Percentiles rank a stretch among this genome's conserved stretches.
phyloP scores from a whole-genome alignment of 2,888 invertebrate species.

The Didymodactylos carnosus region DNA sequence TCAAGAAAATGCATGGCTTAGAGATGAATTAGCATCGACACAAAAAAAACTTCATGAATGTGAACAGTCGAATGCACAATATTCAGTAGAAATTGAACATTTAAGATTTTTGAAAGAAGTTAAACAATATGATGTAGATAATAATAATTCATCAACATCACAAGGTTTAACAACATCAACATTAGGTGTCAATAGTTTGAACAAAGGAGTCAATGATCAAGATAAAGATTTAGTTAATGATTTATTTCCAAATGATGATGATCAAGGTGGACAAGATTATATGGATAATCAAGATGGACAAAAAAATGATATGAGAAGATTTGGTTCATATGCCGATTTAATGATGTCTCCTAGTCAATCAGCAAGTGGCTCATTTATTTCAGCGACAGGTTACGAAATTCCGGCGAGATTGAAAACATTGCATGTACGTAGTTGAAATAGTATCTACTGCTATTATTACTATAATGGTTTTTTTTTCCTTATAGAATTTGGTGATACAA shows the following conservation, averaged over 20 bases:
- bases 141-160: background rate
- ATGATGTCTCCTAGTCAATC: background rate
- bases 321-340: conserved; percentile 8
- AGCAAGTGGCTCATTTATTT: background rate
- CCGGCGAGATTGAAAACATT: conserved; percentile 87
- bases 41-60: conserved; percentile 79
- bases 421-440: no score
- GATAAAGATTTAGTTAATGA: background rate
- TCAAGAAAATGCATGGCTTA: conserved; percentile 96
- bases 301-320: background rate
- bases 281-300: background rate
- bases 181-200: no score
- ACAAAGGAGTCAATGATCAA: background rate
- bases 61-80: conserved; percentile 46
- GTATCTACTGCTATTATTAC: no score
- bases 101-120: conserved; percentile 12
- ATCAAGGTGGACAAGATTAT: no score
- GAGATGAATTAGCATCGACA: conserved; percentile 90
- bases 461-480: no score
- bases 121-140: conserved; percentile 8
- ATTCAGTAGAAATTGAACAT: conserved; percentile 10
- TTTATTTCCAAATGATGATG: conserved; percentile 4
- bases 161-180: background rate
- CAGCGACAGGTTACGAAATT: conserved; percentile 53
- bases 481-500: conserved; percentile 97